Evolutionary conservation across 2,113 vertebrate genomes (phyloP), one percentile per base, ranked within the genome.

Genomic region (Enhydra lutris): DNA sequence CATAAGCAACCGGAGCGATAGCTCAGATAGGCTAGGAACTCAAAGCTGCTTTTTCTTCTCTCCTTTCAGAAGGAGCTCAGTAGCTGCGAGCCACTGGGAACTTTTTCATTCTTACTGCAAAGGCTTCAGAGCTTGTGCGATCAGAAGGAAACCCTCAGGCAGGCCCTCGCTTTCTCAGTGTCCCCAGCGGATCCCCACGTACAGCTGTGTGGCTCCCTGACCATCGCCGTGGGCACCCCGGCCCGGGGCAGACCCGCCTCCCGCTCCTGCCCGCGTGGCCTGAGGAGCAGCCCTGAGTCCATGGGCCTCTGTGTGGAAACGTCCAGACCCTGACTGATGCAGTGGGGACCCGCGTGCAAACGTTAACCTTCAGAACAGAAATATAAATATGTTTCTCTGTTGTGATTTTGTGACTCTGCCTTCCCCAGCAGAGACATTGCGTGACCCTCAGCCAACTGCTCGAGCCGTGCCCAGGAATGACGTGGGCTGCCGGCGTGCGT

Each of bases 201-300:
- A 17, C 65, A 11, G 0, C 29, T 0, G 15, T 26, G 34, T 1
- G 4, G 36, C 31, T 73, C 71, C 21, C 29, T 20, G 34, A 67
- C 26, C 0, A 0, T 2, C 1, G 0, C 14, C 31, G 5, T 1
- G 6, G 6, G 12, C 13, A 42, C 1, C 23, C 6, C 4, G 63
- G 63, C 14, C 34, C 3, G 0, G 1, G 26, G 26, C 0, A 18
- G 2, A 5, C 20, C 71, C 3, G 34, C 18, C 18, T 42, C 3
- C 4, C 12, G 10, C 26, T 34, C 23, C 34, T 61, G 23, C 26
- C 50, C 3, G 1, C 1, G 21, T 9, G 45, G 2, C 29, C 21
- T 0, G 0, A 0, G 21, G 39, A 1, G 39, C 7, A 4, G 69
- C 0, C 0, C 42, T 21, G 29, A 6, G 3, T 20, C 14, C 20